Evolutionary conservation across 2,888 invertebrate genomes (phyloP).

Genomic region (Scelioninae gen. 2): DNA sequence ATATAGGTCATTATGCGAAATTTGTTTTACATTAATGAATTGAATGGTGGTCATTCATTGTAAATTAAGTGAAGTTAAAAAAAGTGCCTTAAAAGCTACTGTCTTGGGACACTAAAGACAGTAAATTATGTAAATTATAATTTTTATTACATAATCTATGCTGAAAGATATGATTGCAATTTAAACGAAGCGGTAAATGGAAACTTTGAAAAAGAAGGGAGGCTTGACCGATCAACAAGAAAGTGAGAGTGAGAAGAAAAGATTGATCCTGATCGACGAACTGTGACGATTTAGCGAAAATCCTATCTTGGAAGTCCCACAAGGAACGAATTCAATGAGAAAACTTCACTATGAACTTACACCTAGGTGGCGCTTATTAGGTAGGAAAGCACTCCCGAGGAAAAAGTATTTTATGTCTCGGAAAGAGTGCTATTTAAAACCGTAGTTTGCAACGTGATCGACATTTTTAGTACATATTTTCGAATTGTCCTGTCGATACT

Average conservation of each 20-base stretch:
- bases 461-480: slow-evolving; percentile 44
- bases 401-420: slow-evolving; percentile 36
- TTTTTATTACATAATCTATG: too few species aligned
- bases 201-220: slow-evolving; percentile 23
- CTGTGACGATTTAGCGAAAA: slow-evolving; percentile 68
- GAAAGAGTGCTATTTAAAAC: slow-evolving; percentile 52
- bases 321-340: slow-evolving; percentile 53
- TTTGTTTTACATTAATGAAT: too few species aligned
- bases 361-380: slow-evolving; percentile 53
- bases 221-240: slow-evolving; percentile 27
- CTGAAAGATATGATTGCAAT: slow-evolving; percentile 27
- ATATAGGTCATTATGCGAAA: too few species aligned
- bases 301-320: slow-evolving; percentile 61
- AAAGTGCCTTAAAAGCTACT: too few species aligned
- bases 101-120: too few species aligned
- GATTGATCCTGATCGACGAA: slow-evolving; percentile 66
- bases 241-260: slow-evolving; percentile 42
- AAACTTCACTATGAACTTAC: slow-evolving; percentile 50
- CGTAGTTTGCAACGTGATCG: slow-evolving; percentile 51
- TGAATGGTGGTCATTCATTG: too few species aligned
- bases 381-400: slow-evolving; percentile 42
- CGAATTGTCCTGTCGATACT: slow-evolving; percentile 30
- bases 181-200: slow-evolving; percentile 41
- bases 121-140: too few species aligned
- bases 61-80: too few species aligned